Evolutionary conservation across 1,140 invertebrate species (phyloP).

Genomic region (Lepidostoma basale): DNA sequence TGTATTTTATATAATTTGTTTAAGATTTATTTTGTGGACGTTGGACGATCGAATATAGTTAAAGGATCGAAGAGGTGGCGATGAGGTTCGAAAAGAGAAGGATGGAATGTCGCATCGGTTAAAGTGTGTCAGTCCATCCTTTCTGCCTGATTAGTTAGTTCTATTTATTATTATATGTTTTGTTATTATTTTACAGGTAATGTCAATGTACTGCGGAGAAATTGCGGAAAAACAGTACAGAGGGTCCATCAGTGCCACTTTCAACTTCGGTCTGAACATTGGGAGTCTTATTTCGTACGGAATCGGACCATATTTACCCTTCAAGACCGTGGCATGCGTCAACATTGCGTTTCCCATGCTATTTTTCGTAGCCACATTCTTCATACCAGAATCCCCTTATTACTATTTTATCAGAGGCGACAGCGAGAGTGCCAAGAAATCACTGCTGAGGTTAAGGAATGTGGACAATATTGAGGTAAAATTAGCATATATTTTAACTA

Average conservation of each 20-base stretch:
- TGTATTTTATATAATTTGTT: too few species aligned
- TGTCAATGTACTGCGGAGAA: constrained; percentile 63
- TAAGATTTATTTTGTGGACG: too few species aligned
- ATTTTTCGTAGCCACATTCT: constrained; percentile 52
- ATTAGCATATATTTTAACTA: too few species aligned
- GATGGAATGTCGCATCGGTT: too few species aligned
- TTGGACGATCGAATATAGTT: too few species aligned
- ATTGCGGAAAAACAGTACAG: constrained; percentile 61
- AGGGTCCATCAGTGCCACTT: constrained; percentile 60
- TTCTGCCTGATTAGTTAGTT: too few species aligned
- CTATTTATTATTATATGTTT: not conserved
- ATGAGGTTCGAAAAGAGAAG: too few species aligned
- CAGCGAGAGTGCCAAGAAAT: constrained; percentile 44
- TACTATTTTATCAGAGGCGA: constrained; percentile 51
- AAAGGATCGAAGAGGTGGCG: too few species aligned
- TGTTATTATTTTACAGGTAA: constrained; percentile 42
- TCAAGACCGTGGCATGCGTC: constrained; percentile 58
- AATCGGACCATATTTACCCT: constrained; percentile 59
- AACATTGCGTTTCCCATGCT: constrained; percentile 58
- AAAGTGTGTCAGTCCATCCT: too few species aligned
- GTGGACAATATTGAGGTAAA: constrained; percentile 24
- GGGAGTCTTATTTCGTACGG: constrained; percentile 61
- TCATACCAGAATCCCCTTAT: constrained; percentile 61
- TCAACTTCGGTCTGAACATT: constrained; percentile 61
- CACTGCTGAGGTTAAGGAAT: constrained; percentile 47